Conservation (phyloP, 2,113 vertebrate genomes). For the Ptilorrhoa leucosticta region DNA sequence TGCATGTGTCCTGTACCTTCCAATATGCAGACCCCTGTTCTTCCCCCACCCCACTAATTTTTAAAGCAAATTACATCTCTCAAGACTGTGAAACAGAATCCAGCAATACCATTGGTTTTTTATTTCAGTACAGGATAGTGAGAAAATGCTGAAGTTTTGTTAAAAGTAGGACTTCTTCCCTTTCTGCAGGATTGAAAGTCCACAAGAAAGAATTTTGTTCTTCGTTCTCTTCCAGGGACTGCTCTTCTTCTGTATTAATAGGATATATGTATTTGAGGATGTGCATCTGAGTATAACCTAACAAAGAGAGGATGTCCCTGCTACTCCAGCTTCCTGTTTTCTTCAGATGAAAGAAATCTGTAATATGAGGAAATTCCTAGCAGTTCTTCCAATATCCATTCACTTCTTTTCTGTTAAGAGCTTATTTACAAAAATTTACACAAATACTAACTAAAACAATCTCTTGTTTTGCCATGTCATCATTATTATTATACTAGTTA, state of each 20-base stretch:
- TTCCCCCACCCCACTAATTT: rapidly evolving
- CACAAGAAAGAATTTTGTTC: not conserved
- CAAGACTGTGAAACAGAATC: not conserved
- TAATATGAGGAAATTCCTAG: not conserved
- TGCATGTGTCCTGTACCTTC: not conserved
- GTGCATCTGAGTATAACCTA: not conserved
- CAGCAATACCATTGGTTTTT: not conserved
- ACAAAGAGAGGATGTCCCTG: slow-evolving; percentile 34
- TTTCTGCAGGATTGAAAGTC: not conserved
- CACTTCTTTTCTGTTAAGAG: not conserved
- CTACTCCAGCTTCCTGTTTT: slow-evolving; percentile 36
- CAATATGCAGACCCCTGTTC: not conserved
- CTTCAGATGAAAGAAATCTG: not conserved
- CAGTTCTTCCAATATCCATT: not conserved
- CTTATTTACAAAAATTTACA: not conserved
- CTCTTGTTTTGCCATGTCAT: not conserved
- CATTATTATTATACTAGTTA: not conserved
- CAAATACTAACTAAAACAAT: not conserved
- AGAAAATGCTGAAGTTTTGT: not conserved
- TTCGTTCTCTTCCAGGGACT: not conserved
- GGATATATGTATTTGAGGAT: not conserved
- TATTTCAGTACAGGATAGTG: not conserved
- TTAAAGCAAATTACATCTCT: not conserved
- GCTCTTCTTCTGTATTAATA: not conserved
- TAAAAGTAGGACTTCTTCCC: not conserved